A percentile compares a stretch with the other conserved stretches of the same genome.
Conservation (phyloP, 2,113 vertebrate genomes). For the Tinamus guttatus region DNA sequence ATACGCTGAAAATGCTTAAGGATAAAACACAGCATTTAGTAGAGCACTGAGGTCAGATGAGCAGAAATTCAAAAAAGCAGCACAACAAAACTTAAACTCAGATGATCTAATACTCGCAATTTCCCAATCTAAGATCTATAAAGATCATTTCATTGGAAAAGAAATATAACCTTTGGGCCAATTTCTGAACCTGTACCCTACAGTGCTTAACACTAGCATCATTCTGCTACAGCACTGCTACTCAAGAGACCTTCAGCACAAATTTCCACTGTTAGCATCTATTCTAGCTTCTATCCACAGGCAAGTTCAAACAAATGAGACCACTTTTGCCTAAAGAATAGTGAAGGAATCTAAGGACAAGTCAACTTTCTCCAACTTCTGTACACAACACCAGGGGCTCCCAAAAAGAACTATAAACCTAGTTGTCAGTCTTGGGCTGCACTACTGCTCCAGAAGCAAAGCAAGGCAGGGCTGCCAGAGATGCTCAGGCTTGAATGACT, state of each 20-base stretch:
- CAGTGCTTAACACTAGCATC: neutral
- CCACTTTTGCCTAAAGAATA: neutral
- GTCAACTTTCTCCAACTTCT: neutral
- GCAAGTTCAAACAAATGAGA: neutral
- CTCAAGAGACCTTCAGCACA: neutral
- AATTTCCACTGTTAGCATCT: neutral
- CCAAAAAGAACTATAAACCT: neutral
- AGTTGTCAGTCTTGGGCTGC: neutral
- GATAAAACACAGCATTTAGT: neutral
- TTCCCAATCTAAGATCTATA: neutral
- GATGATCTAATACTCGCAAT: neutral
- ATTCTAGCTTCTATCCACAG: neutral
- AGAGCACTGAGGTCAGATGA: neutral
- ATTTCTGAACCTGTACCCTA: neutral
- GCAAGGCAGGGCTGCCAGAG: neutral
- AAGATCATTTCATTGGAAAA: neutral
- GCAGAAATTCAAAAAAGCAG: neutral
- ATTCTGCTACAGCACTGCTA: neutral
- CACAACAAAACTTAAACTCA: neutral
- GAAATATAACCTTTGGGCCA: neutral
- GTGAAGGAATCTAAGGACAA: neutral
- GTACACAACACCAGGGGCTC: neutral
- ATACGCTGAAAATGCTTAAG: rapidly evolving
- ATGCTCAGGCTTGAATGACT: neutral
- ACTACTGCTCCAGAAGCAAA: neutral